Evolutionary conservation across 2,797 vertebrate species (phyloP).

Genomic region (Aphelocoma californica): DNA sequence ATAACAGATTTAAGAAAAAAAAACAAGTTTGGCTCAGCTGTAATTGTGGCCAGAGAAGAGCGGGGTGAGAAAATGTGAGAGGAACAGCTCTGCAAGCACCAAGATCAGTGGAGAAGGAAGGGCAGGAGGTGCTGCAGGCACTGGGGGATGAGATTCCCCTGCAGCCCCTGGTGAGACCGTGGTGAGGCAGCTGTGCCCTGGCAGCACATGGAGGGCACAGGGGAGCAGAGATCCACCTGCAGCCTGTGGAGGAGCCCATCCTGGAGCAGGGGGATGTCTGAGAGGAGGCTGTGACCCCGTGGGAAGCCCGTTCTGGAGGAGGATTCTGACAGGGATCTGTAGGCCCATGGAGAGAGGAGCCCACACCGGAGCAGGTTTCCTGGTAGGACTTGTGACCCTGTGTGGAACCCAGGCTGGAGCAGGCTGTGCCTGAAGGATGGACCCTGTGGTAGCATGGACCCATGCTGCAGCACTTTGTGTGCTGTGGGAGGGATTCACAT

Average conservation of each 20-base stretch:
- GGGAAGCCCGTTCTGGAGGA: not conserved
- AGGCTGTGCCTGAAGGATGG: not conserved
- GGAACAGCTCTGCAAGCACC: not conserved
- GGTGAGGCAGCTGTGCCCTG: not conserved
- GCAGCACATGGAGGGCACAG: not conserved
- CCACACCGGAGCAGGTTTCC: not conserved
- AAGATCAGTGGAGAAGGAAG: not conserved
- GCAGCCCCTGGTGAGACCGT: not conserved
- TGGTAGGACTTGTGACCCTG: not conserved
- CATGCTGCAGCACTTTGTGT: not conserved
- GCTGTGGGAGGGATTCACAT: not conserved
- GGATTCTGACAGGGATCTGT: not conserved
- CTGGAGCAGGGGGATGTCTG: not conserved
- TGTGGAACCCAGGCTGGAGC: not conserved
- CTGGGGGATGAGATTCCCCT: not conserved
- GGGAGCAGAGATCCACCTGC: not conserved
- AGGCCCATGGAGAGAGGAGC: not conserved
- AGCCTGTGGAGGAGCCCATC: not conserved
- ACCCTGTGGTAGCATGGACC: not conserved
- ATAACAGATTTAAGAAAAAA: not conserved
- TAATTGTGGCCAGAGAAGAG: not conserved
- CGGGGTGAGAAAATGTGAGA: accelerated
- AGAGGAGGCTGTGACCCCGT: not conserved
- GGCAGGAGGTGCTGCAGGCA: not conserved
- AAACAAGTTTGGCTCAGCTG: not conserved